Base-by-base conservation (phyloP, 2,888 invertebrate genomes). In the Eilema depressum region DNA sequence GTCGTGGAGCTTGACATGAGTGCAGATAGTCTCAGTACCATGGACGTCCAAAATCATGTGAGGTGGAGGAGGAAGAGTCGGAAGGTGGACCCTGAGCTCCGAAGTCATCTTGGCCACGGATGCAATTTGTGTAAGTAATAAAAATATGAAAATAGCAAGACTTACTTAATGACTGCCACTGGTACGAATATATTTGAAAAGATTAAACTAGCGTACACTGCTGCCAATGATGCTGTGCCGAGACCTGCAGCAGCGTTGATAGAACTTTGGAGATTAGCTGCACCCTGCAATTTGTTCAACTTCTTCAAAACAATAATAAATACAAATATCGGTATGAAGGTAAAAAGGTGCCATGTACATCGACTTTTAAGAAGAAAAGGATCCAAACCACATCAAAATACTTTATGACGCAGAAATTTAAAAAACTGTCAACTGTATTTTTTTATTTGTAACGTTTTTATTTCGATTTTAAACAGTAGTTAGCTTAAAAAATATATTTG, bases 231-330 rank as follows among this genome's bases (percentile, higher is more conserved):
- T 0, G 94, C 94, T 0, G 95, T 95, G 0, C 96, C 96, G 17
- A 96, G 84, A 0, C 96, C 96, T 0, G 90, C 93, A 66, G 95
- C 94, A 0, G 95, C 92, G 77, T 96, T 96, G 70, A 96, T 95
- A 0, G 96, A 96, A 73, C 96, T 96, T 80, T 96, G 96, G 0
- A 96, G 88, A 75, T 96, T 96, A 2, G 95, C 93, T 41, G 95
- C 95, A n/a, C 96, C 96, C 94, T 95, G 95, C 17, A 61, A 61
- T 53, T 53, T n/a, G 10, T 53, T 53, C n/a, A n/a, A 53, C 10
- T 53, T 53, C n/a, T 53, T n/a, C 53, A 53, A n/a, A n/a, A 53
- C 20, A 7, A 53, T n/a, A n/a, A n/a, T 20, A 53, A 53, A 5
- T 10, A 53, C 20, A 47, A 47, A 47, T 4, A 17, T 17, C 17